Conservation (phyloP, 2,797 vertebrate species). For the Hypotaenidia okinawae region DNA sequence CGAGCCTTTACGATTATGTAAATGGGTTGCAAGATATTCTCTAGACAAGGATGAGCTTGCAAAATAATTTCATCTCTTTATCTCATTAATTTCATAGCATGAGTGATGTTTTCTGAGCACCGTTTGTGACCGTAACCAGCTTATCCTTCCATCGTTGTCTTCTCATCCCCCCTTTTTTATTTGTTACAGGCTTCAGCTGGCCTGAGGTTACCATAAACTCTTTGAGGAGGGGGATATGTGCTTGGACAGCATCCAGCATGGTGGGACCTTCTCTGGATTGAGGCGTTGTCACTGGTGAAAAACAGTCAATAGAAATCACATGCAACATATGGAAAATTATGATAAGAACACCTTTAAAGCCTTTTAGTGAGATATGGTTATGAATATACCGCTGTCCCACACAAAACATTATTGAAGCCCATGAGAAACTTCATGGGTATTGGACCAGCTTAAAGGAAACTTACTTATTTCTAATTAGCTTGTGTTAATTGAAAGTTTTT, state of each 20-base stretch:
- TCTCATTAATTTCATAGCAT: background rate
- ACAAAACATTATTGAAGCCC: background rate
- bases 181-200: background rate
- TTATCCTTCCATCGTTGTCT: background rate
- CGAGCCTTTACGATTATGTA: background rate
- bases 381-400: background rate
- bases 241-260: background rate
- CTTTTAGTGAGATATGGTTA: background rate
- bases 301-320: background rate
- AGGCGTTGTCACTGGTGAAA: background rate
- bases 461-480: constrained; percentile 13
- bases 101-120: background rate
- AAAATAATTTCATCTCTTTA: background rate
- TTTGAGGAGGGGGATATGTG: background rate
- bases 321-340: background rate
- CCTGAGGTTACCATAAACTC: background rate
- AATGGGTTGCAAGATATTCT: background rate
- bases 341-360: constrained; percentile 19
- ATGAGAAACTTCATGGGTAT: background rate
- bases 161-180: background rate
- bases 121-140: background rate
- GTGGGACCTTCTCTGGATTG: background rate
- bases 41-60: background rate
- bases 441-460: background rate
- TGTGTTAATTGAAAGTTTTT: background rate